A percentile compares a stretch with the other conserved stretches of the same genome.
Evolutionary conservation across 2,888 invertebrate genomes (phyloP).

Genomic region (Polydrusus tereticollis): DNA sequence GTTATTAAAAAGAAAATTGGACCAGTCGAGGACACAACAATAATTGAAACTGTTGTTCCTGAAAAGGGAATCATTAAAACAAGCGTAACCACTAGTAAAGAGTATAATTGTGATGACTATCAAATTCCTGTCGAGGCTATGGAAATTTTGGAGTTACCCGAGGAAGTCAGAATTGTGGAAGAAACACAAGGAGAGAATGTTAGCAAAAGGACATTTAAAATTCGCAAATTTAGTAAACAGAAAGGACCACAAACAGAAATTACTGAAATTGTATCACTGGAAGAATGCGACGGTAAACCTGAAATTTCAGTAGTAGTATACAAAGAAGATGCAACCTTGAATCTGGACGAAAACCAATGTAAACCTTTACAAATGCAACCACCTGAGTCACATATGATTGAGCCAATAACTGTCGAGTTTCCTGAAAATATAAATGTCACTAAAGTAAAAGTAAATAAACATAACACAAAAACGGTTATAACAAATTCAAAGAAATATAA

Average conservation of each 20-base stretch:
- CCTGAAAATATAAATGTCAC: constrained; percentile 59
- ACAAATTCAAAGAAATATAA: constrained; percentile 61
- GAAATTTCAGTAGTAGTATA: constrained; percentile 61
- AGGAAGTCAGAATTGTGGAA: constrained; percentile 60
- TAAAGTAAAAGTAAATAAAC: constrained; percentile 61
- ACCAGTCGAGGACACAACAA: constrained; percentile 54
- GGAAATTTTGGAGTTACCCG: constrained; percentile 57
- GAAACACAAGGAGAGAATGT: constrained; percentile 52
- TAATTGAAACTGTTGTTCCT: constrained; percentile 56
- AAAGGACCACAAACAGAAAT: constrained; percentile 60
- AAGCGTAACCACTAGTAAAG: constrained; percentile 51
- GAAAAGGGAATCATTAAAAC: constrained; percentile 55
- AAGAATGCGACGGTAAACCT: constrained; percentile 48
- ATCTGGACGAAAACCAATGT: constrained; percentile 41
- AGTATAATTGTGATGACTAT: constrained; percentile 41
- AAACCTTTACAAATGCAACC: constrained; percentile 51
- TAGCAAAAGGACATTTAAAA: constrained; percentile 64
- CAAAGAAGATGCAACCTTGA: constrained; percentile 52
- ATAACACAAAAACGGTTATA: constrained; percentile 63
- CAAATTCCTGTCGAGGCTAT: constrained; percentile 45
- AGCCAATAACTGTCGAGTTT: constrained; percentile 54
- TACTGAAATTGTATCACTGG: constrained; percentile 57
- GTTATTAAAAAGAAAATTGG: constrained; percentile 58
- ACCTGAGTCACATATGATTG: constrained; percentile 41
- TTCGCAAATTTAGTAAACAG: constrained; percentile 67